Conservation (phyloP, 1,140 invertebrate species). For the Neocloeon triangulifer region DNA sequence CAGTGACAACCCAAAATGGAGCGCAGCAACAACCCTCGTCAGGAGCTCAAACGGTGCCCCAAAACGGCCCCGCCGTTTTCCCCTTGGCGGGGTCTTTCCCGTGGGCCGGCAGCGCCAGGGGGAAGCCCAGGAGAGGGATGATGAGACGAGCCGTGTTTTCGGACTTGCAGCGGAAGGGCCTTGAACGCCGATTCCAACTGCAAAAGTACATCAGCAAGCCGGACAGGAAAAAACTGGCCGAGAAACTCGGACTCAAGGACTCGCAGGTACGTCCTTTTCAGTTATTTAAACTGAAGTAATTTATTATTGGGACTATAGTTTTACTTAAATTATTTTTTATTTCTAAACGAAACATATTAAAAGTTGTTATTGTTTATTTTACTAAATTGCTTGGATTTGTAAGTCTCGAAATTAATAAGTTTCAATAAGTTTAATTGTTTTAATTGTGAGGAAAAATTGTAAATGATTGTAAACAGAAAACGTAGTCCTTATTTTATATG, state of each 20-base stretch:
- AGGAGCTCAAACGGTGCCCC: constrained; percentile 17
- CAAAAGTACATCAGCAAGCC: constrained; percentile 97
- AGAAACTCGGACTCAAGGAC: constrained; percentile 85
- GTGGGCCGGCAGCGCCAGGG: constrained; percentile 52
- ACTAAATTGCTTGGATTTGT: no score
- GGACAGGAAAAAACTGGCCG: constrained; percentile 85
- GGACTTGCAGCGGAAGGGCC: constrained; percentile 76
- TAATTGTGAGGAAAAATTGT: no score
- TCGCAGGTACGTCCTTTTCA: constrained; percentile 45
- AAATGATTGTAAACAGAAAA: no score
- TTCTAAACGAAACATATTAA: no score
- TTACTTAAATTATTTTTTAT: no score
- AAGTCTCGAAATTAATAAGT: no score
- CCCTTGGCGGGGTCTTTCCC: constrained; percentile 46
- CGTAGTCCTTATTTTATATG: no score
- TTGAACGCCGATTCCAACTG: constrained; percentile 87
- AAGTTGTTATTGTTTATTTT: no score
- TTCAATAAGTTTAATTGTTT: no score
- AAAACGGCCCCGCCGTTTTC: constrained; percentile 29
- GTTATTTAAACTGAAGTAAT: no score
- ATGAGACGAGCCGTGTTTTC: constrained; percentile 81
- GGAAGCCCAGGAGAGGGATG: constrained; percentile 78
- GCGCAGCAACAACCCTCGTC: constrained; percentile 3
- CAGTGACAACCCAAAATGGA: no score
- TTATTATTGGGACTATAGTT: no score